Conservation (phyloP, 2,113 vertebrate species). For the Oncorhynchus gorbuscha region DNA sequence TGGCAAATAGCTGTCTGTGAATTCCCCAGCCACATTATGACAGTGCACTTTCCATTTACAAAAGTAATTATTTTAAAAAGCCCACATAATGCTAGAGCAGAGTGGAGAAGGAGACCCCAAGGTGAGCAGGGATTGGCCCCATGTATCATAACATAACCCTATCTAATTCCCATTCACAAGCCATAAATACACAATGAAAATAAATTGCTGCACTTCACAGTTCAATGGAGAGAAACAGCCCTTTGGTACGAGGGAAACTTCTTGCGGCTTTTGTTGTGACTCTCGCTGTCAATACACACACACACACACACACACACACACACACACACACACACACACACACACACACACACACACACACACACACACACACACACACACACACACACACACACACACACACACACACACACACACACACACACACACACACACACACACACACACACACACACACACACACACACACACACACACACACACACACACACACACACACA, state of each 20-base stretch:
- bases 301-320: conserved; percentile 1
- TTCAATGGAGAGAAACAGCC: conserved; percentile 57
- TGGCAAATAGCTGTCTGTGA: conserved; percentile 10
- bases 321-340: neutral
- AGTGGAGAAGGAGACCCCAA: conserved; percentile 54
- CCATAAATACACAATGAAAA: conserved; percentile 48
- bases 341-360: neutral
- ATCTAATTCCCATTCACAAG: conserved; percentile 51
- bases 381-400: neutral
- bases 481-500: neutral
- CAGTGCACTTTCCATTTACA: conserved; percentile 37
- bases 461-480: neutral
- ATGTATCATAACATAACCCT: conserved; percentile 46
- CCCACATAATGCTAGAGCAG: conserved; percentile 38
- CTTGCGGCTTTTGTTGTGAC: conserved; percentile 29
- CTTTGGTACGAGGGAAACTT: conserved; percentile 33
- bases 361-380: neutral
- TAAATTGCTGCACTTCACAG: conserved; percentile 65
- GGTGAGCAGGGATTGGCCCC: conserved; percentile 53
- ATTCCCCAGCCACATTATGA: conserved; percentile 25
- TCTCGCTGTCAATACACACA: conserved; percentile 1
- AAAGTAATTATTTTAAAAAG: conserved; percentile 21
- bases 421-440: too few species aligned
- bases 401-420: too few species aligned
- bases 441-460: neutral